A percentile compares a stretch with the other conserved stretches of the same genome.
phyloP scores from a whole-genome alignment of 92 coral and sea anemone species.

The Pocillopora grandis region DNA sequence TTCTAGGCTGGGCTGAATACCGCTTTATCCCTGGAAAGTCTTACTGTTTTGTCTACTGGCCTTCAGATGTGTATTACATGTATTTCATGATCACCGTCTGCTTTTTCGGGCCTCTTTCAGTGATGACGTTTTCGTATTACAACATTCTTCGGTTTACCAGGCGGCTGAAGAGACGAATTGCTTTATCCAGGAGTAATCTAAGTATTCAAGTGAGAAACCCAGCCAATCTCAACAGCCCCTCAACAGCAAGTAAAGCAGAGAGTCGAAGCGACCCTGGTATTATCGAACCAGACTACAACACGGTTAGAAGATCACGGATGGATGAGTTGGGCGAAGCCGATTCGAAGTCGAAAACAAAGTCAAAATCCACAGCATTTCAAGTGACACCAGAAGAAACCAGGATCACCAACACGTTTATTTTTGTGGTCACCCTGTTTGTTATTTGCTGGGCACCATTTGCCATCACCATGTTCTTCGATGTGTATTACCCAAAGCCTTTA shows the following conservation, averaged over 20 bases:
- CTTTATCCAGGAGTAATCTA: neutral
- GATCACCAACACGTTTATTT: slow-evolving; percentile 51
- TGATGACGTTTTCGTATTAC: slow-evolving; percentile 56
- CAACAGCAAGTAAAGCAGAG: neutral
- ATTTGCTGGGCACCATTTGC: slow-evolving; percentile 71
- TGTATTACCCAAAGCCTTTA: slow-evolving; percentile 27
- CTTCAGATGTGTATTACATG: slow-evolving; percentile 59
- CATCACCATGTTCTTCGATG: slow-evolving; percentile 58
- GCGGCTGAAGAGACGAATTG: neutral
- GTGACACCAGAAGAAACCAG: slow-evolving; percentile 47
- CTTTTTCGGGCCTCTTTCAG: slow-evolving; percentile 55
- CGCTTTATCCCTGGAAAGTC: slow-evolving; percentile 64
- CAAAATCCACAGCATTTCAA: neutral
- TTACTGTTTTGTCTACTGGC: slow-evolving; percentile 71
- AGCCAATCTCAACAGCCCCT: neutral
- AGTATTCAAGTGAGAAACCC: no score
- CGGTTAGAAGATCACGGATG: neutral
- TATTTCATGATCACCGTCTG: slow-evolving; percentile 67
- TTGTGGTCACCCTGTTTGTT: slow-evolving; percentile 48
- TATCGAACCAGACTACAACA: neutral
- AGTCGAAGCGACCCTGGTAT: neutral
- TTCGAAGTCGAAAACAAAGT: neutral
- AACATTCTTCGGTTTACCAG: slow-evolving; percentile 50
- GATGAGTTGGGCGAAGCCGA: neutral
- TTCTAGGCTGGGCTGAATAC: slow-evolving; percentile 73